A percentile compares a stretch with the other conserved stretches of the same genome.
phyloP scores from a whole-genome alignment of 2,888 invertebrate species.

The Muscina levida region DNA sequence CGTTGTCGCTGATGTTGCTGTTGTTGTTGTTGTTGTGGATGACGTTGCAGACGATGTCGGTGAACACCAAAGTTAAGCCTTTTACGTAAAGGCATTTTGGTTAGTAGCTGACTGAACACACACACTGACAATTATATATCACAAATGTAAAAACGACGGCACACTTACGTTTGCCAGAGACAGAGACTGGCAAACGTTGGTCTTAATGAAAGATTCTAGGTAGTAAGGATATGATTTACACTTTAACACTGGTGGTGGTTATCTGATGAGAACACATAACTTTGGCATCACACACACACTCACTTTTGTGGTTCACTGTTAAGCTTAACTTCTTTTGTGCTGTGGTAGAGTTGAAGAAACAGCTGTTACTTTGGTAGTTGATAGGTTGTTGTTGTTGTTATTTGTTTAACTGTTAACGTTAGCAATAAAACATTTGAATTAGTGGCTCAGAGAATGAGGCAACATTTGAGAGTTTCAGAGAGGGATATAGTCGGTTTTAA shows the following conservation, averaged over 20 bases:
- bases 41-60: background rate
- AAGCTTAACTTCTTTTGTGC: background rate
- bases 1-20: no score
- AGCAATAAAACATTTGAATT: constrained; percentile 16
- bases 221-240: no score
- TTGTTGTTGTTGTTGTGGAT: constrained; percentile 25
- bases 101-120: background rate
- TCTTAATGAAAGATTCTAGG: no score
- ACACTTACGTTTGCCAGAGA: no score
- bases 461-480: background rate
- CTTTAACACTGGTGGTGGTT: no score
- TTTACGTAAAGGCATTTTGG: constrained; percentile 57
- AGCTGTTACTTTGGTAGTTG: constrained; percentile 7
- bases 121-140: constrained; percentile 6
- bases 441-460: background rate
- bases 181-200: no score
- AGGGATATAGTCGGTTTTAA: background rate
- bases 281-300: background rate
- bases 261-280: no score
- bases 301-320: background rate
- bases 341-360: background rate
- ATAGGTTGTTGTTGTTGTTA: background rate
- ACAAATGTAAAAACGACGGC: background rate
- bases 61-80: constrained; percentile 36
- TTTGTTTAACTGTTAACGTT: background rate